phyloP scores from a whole-genome alignment of 2,888 invertebrate genomes.

The Branchinecta sandiegonensis region DNA sequence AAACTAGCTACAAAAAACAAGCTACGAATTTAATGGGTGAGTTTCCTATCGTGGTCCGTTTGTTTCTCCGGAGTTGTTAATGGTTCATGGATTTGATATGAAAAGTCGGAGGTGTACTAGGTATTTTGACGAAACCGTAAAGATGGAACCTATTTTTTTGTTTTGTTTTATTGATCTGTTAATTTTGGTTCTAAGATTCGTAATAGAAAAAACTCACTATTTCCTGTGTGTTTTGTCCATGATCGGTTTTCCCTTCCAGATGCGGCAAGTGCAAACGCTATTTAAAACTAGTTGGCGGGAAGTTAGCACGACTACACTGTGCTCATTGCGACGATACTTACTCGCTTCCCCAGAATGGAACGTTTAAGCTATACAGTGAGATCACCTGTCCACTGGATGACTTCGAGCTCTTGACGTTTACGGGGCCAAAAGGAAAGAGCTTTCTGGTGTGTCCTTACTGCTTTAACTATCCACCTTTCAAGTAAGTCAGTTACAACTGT shows the following conservation, averaged over 20 bases:
- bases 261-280: conserved; percentile 84
- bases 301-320: conserved; percentile 86
- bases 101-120: too few species aligned
- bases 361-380: conserved; percentile 82
- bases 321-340: conserved; percentile 94
- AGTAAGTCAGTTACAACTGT: conserved; percentile 37
- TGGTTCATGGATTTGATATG: too few species aligned
- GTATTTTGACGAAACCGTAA: too few species aligned
- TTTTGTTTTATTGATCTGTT: too few species aligned
- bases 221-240: too few species aligned
- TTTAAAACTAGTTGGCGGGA: conserved; percentile 90
- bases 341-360: conserved; percentile 78
- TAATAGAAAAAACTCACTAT: background rate
- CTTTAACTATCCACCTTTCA: conserved; percentile 94
- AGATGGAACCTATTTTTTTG: too few species aligned
- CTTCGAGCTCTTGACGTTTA: conserved; percentile 88
- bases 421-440: conserved; percentile 84
- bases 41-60: too few species aligned
- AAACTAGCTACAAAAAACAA: too few species aligned
- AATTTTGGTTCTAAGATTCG: background rate
- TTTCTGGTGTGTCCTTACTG: conserved; percentile 96
- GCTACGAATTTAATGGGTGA: too few species aligned
- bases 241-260: conserved; percentile 31
- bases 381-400: conserved; percentile 93
- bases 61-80: too few species aligned